Conservation (phyloP, 2,797 vertebrate genomes). For the Sebastes glaucus region DNA sequence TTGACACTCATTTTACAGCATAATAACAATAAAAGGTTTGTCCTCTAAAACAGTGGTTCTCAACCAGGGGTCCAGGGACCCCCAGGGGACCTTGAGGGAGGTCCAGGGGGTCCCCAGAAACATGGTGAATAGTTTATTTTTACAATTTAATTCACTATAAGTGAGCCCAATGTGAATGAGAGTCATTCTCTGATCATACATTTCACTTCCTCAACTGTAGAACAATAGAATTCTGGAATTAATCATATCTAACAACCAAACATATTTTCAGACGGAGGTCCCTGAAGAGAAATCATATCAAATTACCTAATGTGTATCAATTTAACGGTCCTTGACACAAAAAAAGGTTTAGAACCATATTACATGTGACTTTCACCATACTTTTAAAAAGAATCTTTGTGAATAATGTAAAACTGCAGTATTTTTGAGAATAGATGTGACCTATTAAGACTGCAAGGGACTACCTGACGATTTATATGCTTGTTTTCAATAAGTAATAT, state of each 20-base stretch:
- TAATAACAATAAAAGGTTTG: neutral
- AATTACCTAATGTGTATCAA: too few species aligned
- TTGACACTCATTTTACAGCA: neutral
- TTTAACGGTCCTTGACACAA: too few species aligned
- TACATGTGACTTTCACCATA: neutral
- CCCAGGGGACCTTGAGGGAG: too few species aligned
- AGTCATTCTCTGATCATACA: fast-evolving
- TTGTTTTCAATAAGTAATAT: neutral
- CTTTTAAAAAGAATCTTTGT: neutral
- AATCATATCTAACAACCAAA: too few species aligned
- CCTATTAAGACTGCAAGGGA: neutral
- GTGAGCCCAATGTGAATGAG: too few species aligned
- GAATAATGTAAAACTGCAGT: neutral
- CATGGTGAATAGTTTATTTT: too few species aligned
- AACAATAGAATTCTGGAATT: fast-evolving
- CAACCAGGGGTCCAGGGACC: too few species aligned
- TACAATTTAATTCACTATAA: too few species aligned
- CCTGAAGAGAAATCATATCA: too few species aligned
- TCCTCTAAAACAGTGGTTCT: neutral
- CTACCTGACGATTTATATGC: neutral
- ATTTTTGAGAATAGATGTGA: neutral
- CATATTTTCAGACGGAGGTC: fast-evolving
- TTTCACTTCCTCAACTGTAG: too few species aligned
- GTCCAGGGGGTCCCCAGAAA: too few species aligned
- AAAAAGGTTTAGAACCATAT: neutral